Evolutionary conservation across 2,888 invertebrate genomes (phyloP).

Genomic region (Kuschelorhynchus macadamiae): DNA sequence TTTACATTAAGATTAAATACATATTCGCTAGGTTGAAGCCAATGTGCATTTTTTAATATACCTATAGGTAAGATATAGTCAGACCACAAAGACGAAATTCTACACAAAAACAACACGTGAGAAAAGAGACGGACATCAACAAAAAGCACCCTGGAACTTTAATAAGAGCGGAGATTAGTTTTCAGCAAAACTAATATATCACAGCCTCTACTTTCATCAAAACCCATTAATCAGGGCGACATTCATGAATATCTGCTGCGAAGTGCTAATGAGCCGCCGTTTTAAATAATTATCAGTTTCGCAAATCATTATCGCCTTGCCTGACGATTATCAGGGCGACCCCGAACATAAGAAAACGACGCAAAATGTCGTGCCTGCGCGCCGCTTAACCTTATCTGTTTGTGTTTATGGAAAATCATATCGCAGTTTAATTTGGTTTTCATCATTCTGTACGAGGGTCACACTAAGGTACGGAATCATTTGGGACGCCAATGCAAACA

Average conservation of each 20-base stretch:
- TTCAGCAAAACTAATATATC: conserved; percentile 38
- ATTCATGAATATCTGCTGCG: conserved; percentile 22
- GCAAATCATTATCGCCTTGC: conserved; percentile 38
- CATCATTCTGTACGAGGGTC: conserved; percentile 4
- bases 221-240: conserved; percentile 39
- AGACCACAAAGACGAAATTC: no score
- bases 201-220: conserved; percentile 35
- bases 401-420: conserved; percentile 22
- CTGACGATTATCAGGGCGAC: conserved; percentile 27
- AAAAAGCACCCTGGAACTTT: conserved; percentile 19
- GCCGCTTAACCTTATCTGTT: conserved; percentile 21
- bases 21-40: no score
- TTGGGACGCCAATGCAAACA: background rate
- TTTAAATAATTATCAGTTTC: conserved; percentile 43
- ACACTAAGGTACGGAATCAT: no score
- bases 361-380: conserved; percentile 12
- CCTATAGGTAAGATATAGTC: no score
- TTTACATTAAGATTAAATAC: no score
- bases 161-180: conserved; percentile 36
- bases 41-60: no score
- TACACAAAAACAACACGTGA: no score
- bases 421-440: conserved; percentile 17
- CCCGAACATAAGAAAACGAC: conserved; percentile 25
- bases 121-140: background rate
- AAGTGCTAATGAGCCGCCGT: conserved; percentile 38